Base-by-base conservation (phyloP, 2,797 vertebrate species). In the Malurus splendens region DNA sequence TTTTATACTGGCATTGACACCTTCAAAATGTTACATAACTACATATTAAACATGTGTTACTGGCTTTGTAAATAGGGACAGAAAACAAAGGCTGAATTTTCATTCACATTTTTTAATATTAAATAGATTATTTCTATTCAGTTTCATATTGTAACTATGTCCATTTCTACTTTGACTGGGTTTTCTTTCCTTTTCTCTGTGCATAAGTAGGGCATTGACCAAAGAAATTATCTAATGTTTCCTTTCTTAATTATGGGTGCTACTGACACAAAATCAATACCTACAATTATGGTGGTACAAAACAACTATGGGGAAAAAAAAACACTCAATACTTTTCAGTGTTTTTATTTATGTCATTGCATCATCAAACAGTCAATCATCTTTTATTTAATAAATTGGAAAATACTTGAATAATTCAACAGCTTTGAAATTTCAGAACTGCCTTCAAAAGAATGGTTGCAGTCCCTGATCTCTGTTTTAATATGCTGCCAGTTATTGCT, bases 381-480 rank as follows among this genome's bases (percentile, higher is more conserved):
- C 45, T 91, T 92, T 50, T 48, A 76, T 66, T 83, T 95, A 67
- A 85, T 86, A 95, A 93, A 96, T 68, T 95, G 91, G 80, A 95
- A 96, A 96, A 93, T 71, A 90, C 48, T 74, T 96, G 86, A 94
- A 97, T 96, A 97, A 97, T 97, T 97, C 89, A 97, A 96, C 36
- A 95, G 84, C 50, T 84, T 75, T 94, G 76, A 94, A 95, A 92
- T 88, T 97, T 95, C 57, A 90, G 78, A 94, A 82, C 62, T 89
- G 88, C 55, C 67, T 95, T 93, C 61, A 90, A 42, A 52, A 45
- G 65, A 92, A 89, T 79, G 79, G 45, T 65, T 87, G 30, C 77
- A 94, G 77, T 82, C 91, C 67, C 87, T 89, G 61, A 94, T 96
- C 75, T 93, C 87, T 90, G 60, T 95, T 97, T 96, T 90, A 96